Percentiles rank a stretch among this genome's conserved stretches.
These are phyloP conservation scores for Nyctereutes procyonoides DNA, from an alignment of 2,113 vertebrate species.

Conservation along the genomic window DNA sequence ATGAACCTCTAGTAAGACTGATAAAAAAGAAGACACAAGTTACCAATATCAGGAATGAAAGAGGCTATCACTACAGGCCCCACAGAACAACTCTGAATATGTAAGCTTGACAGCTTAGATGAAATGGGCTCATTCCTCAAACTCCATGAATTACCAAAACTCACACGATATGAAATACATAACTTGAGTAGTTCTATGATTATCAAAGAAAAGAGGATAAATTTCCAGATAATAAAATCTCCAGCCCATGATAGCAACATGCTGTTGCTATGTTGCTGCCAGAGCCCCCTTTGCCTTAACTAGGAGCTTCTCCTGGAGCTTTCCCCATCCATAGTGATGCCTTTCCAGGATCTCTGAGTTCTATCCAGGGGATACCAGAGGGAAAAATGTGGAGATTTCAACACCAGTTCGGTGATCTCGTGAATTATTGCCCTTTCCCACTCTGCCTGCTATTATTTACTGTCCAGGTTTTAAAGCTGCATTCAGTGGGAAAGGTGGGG, in stretches of 20 bases:
- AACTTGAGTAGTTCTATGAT: background rate
- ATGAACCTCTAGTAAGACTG: background rate
- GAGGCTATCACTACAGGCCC: background rate
- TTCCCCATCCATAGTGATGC: background rate
- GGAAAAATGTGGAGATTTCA: background rate
- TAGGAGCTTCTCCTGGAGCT: background rate
- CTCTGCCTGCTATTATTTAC: background rate
- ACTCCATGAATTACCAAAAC: background rate
- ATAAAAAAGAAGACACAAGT: background rate
- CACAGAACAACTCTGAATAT: background rate
- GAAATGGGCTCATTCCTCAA: background rate
- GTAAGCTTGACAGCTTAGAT: background rate
- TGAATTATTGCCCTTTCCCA: background rate
- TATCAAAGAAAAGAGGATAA: background rate
- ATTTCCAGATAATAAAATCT: background rate
- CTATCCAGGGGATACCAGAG: background rate
- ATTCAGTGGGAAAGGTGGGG: background rate
- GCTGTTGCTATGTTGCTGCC: background rate
- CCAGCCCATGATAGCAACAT: background rate
- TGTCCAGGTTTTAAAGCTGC: background rate
- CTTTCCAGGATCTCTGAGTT: background rate
- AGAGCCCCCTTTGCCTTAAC: background rate
- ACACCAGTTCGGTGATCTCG: background rate
- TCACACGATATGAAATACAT: background rate
- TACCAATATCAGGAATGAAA: background rate